Percentiles rank a stretch among this genome's conserved stretches.
Evolutionary conservation across 2,888 invertebrate species (phyloP).

Genomic region (Esperia sulphurella): DNA sequence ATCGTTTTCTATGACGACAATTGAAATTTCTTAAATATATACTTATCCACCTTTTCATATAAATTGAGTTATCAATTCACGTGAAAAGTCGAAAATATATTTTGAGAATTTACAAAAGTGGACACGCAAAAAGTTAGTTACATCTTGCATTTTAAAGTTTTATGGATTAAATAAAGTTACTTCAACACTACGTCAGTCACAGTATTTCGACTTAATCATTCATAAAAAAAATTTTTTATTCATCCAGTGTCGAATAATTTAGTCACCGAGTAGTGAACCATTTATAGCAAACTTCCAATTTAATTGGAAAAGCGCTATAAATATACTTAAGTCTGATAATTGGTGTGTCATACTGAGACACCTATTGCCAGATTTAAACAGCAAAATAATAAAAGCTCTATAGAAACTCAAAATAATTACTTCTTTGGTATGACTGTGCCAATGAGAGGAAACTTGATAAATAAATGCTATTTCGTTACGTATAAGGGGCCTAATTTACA

Average conservation of each 20-base stretch:
- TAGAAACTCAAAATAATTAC: constrained; percentile 24
- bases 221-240: no score
- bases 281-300: constrained; percentile 12
- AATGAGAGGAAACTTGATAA: constrained; percentile 5
- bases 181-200: not conserved
- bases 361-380: constrained; percentile 27
- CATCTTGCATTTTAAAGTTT: no score
- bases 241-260: not conserved
- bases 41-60: no score
- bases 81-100: no score
- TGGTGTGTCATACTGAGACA: constrained; percentile 17
- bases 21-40: no score
- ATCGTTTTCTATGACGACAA: no score
- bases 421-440: constrained; percentile 8
- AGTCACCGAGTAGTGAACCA: constrained; percentile 26
- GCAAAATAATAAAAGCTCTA: constrained; percentile 28
- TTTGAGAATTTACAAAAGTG: no score
- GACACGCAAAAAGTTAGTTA: no score
- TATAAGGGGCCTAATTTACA: no score
- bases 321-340: constrained; percentile 19
- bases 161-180: no score
- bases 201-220: not conserved
- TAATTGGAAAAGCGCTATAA: constrained; percentile 4
- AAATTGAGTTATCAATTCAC: no score
- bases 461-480: no score